A percentile compares a stretch with the other conserved stretches of the same genome.
Conservation (phyloP, 2,888 invertebrate genomes). For the Merodon equestris region DNA sequence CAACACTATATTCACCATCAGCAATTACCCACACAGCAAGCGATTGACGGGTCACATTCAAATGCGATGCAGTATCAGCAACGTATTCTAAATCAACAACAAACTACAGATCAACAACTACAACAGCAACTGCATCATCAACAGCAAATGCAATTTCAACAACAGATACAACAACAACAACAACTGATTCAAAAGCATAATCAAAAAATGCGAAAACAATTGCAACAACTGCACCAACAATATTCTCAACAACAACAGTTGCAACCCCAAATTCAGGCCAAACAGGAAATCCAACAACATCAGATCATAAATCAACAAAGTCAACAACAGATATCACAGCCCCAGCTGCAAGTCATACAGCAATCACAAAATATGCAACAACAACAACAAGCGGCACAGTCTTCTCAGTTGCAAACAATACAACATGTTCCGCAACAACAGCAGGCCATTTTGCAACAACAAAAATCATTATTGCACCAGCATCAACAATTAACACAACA, state of each 20-base stretch:
- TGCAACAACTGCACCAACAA: conserved; percentile 76
- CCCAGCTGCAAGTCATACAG: conserved; percentile 74
- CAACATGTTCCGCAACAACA: conserved; percentile 62
- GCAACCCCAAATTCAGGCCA: conserved; percentile 71
- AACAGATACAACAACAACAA: conserved; percentile 81
- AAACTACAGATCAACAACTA: conserved; percentile 69
- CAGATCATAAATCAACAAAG: conserved; percentile 60
- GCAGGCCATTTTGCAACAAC: conserved; percentile 21
- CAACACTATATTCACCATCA: no score
- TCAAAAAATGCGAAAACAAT: conserved; percentile 80
- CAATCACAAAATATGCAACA: conserved; percentile 74
- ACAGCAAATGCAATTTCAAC: conserved; percentile 80
- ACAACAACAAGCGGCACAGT: conserved; percentile 70
- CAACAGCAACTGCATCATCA: conserved; percentile 79
- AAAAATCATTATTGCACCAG: no score
- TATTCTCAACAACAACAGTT: conserved; percentile 72
- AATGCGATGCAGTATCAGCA: conserved; percentile 54
- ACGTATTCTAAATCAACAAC: conserved; percentile 73
- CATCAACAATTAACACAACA: conserved; percentile 31
- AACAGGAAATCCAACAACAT: conserved; percentile 50
- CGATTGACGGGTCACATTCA: no score
- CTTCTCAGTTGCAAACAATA: conserved; percentile 69
- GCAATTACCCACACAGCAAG: conserved; percentile 44
- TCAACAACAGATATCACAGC: no score
- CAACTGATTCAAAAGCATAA: conserved; percentile 80